Conservation (phyloP, 53 echinoderm and acorn worm species). For the Patiria pectinifera region DNA sequence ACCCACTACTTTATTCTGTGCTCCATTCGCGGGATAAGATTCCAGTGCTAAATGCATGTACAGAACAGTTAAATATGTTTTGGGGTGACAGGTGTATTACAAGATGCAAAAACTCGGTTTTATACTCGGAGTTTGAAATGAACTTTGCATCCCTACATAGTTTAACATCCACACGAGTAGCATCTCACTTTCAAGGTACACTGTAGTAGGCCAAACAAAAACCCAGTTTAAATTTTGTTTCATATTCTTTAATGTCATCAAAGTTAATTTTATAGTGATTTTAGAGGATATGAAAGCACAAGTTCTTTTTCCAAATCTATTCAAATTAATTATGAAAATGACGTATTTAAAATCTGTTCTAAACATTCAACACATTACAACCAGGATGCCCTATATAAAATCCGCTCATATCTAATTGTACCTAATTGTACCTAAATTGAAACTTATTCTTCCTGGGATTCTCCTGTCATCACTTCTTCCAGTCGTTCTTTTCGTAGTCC, state of each 20-base stretch:
- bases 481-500: constrained; percentile 98
- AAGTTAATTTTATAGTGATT: background rate
- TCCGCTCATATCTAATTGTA: background rate
- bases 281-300: background rate
- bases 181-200: background rate
- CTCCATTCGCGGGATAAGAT: too few relatives aligned
- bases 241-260: background rate
- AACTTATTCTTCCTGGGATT: background rate
- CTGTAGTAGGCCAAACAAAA: too few relatives aligned
- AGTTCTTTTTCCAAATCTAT: background rate
- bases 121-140: background rate
- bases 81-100: background rate
- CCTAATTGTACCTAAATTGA: background rate
- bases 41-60: background rate
- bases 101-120: background rate
- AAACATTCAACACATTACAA: background rate
- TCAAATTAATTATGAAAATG: background rate
- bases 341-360: background rate
- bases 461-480: constrained; percentile 84
- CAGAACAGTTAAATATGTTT: background rate
- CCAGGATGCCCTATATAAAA: background rate
- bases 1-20: too few relatives aligned
- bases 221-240: background rate
- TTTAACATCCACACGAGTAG: background rate
- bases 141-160: background rate